Base-by-base conservation (phyloP, 2,888 invertebrate genomes). In the Julus scanicus region DNA sequence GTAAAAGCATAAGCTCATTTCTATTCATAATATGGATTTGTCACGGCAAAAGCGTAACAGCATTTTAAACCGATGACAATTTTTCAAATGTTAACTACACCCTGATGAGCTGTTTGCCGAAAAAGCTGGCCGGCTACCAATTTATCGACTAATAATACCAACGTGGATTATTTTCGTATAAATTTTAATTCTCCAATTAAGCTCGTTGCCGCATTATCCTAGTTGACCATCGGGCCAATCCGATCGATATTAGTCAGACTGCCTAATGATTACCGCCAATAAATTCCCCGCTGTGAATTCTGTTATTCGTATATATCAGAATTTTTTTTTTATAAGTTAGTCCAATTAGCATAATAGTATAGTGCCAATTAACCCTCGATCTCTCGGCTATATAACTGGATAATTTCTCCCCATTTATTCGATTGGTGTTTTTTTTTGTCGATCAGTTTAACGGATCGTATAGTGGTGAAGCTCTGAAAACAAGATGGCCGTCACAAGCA, bases 131-230 rank as follows among this genome's bases (percentile, higher is more conserved):
- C 37, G 37, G 3, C 13, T 37, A 80, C 80, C 80, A 80, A 80
- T 37, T 80, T 37, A 13, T 15, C 13, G 37, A 13, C 44, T 29
- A 37, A 80, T 80, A 39, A 37, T 37, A 37, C 80, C 80, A 37
- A 80, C 37, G 29, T 37, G 29, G 80, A 15, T 80, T 80, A 80
- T 80, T 80, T 37, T 80, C 80, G 5, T 80, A 37, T 37, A 80
- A 80, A 80, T 80, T 80, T 80, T 80, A 80, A 80, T 80, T 80
- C 37, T 80, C 80, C 80, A 80, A 80, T 80, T 80, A 80, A 80
- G 80, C 37, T 80, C 80, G 80, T 80, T 80, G 80, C 37, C 80
- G 80, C 15, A 5, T 80, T 80, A 37, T 13, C 37, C 80, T 80
- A 37, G 80, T 80, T 80, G 80, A 71, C 63, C 63, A 71, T 71